Conservation (phyloP, 2,113 vertebrate genomes). For the Tachycineta bicolor region DNA sequence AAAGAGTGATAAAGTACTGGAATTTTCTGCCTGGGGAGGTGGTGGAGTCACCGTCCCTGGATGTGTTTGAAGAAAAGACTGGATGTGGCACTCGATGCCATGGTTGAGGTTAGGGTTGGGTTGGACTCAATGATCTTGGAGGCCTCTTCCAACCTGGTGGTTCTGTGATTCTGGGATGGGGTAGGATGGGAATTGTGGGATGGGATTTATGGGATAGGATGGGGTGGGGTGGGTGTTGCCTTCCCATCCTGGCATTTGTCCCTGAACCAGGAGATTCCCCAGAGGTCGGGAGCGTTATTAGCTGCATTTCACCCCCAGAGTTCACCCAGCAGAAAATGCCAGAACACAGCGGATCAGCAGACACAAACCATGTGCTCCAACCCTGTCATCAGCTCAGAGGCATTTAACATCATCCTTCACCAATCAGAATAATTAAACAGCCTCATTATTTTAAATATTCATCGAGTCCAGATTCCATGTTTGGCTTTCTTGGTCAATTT, state of each 20-base stretch:
- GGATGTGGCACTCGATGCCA: no score
- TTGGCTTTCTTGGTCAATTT: slow-evolving; percentile 69
- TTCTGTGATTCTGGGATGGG: not conserved
- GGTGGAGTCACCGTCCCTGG: no score
- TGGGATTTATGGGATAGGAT: not conserved
- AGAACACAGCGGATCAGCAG: not conserved
- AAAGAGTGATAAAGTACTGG: no score
- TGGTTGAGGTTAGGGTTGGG: no score
- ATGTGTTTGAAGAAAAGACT: no score
- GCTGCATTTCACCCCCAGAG: not conserved
- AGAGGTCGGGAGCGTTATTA: not conserved
- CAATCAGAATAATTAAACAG: slow-evolving; percentile 71
- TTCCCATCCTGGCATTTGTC: not conserved
- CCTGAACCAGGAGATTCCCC: not conserved
- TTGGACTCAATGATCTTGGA: no score
- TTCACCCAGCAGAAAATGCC: not conserved
- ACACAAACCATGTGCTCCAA: not conserved
- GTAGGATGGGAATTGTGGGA: not conserved
- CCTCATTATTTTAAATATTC: slow-evolving; percentile 64
- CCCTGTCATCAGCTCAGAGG: slow-evolving; percentile 31
- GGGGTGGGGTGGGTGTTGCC: not conserved
- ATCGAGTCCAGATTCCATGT: slow-evolving; percentile 33
- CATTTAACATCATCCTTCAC: slow-evolving; percentile 32
- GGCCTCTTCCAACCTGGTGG: no score
- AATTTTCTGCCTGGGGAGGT: no score